Base-by-base conservation (phyloP, 2,113 vertebrate species). In the Microtus montanus region DNA sequence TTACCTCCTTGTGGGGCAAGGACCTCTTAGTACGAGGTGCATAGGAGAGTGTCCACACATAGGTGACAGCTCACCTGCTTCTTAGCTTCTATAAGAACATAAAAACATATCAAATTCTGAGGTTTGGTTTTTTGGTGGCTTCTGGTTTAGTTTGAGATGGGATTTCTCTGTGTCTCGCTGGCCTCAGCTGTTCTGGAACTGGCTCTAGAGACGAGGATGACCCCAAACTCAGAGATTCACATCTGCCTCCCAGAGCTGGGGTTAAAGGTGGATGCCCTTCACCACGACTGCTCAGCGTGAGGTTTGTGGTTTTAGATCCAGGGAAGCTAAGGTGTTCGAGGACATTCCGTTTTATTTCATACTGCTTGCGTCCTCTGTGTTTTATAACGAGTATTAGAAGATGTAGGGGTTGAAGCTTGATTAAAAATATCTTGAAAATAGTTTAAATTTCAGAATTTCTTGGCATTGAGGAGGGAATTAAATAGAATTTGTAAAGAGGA, bases 351-450 rank as follows among this genome's bases (percentile, higher is more conserved):
- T 87, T 91, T 92, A 66, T 64, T 71, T 90, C 91, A 87, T 41
- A 87, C 10, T 75, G 44, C 15, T 41, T 84, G 38, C 4, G 33
- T 75, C 38, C 24, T 83, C 38, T 84, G 88, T 87, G 93, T 64
- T 84, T 87, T 94, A 14, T 49, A 89, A 93, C 85, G 68, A 85
- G 28, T 58, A 52, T 90, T 86, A 78, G 95, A 93, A 94, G 24
- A 92, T 41, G 13, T 49, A 19, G 54, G 54, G 71, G n/a, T 64
- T 79, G 10, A n/a, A 26, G 44, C 26, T 92, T 91, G 75, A 87
- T 90, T 80, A 54, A 90, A 68, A 87, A n/a, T 54, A 7, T 84
- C 41, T 95, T 83, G 88, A 52, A 90, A 93, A 78, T n/a, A 87
- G 6, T 44, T 52, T 7, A 89, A 84, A 93, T 63, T 63, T 38